These are phyloP conservation scores for Xiphorhynchus erythropygius DNA, from an alignment of 2,797 vertebrate species.

Conservation along the genomic window DNA sequence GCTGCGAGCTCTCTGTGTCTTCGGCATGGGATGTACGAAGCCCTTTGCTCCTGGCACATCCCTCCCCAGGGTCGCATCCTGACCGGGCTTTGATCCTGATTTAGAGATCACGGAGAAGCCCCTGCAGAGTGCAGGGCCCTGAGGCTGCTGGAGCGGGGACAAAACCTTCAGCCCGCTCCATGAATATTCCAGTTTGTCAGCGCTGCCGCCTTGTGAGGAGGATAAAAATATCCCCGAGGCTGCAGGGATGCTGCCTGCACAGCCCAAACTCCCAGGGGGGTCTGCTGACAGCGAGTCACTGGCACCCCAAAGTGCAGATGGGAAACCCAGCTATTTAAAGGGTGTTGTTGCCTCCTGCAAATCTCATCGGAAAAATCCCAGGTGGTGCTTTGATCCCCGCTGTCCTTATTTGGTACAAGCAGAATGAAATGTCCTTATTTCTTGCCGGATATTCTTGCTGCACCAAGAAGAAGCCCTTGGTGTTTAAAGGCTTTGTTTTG, in stretches of 20 bases:
- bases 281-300: not conserved
- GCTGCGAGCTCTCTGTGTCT: not conserved
- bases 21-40: rapidly evolving
- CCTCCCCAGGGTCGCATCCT: rapidly evolving
- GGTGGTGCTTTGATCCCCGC: not conserved
- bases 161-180: not conserved
- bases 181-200: slow-evolving; percentile 13
- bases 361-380: not conserved
- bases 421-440: not conserved
- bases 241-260: not conserved
- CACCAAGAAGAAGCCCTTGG: not conserved
- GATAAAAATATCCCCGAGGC: slow-evolving; percentile 34
- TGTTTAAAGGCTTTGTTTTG: not conserved
- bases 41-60: not conserved
- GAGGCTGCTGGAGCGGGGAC: not conserved
- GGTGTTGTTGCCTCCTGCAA: not conserved
- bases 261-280: not conserved
- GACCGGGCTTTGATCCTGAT: not conserved
- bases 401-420: not conserved
- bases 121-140: not conserved
- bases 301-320: not conserved
- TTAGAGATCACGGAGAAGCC: not conserved
- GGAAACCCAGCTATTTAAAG: not conserved
- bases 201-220: not conserved
- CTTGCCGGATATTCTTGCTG: not conserved